Percentiles rank a stretch among this genome's conserved stretches.
These are phyloP conservation scores for Syngnathus scovelli DNA, from an alignment of 2,113 vertebrate genomes.

Conservation along the genomic window DNA sequence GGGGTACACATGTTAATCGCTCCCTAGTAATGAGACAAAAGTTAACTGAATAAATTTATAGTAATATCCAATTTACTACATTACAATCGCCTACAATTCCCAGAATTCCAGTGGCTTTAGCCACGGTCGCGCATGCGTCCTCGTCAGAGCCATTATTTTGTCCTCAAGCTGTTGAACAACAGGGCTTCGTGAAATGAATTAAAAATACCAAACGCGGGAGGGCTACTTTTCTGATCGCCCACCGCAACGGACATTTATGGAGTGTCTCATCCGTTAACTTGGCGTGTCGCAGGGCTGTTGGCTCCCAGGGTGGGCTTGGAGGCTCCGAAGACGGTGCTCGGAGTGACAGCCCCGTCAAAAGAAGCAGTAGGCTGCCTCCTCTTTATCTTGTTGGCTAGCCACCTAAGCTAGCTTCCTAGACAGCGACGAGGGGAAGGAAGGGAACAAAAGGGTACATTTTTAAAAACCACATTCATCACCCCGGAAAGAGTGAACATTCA, in stretches of 20 bases:
- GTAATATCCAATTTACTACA: not conserved
- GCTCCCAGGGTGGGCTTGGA: constrained; percentile 52
- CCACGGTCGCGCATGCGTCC: constrained; percentile 51
- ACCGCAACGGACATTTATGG: constrained; percentile 49
- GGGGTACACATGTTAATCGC: not conserved
- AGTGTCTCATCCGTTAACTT: constrained; percentile 47
- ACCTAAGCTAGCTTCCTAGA: constrained; percentile 54
- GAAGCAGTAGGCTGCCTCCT: constrained; percentile 50
- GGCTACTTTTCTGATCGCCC: constrained; percentile 11
- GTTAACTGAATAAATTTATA: not conserved
- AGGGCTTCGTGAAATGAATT: constrained; percentile 59
- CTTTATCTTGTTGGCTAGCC: constrained; percentile 60
- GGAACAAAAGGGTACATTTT: not conserved
- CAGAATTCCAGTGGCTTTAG: constrained; percentile 33
- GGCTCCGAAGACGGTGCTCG: constrained; percentile 63
- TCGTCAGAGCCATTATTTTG: constrained; percentile 66
- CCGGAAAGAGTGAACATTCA: constrained; percentile 37
- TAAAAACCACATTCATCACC: constrained; percentile 27
- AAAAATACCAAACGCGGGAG: constrained; percentile 50
- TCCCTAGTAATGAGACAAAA: not conserved
- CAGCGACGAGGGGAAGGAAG: constrained; percentile 32
- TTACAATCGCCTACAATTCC: constrained; percentile 55
- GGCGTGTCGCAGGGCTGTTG: constrained; percentile 42
- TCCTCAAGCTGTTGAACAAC: constrained; percentile 67
- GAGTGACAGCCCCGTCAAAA: constrained; percentile 64